Percentiles rank a stretch among this genome's conserved stretches.
phyloP scores from a whole-genome alignment of 92 coral and sea anemone species.

The Epizoanthus rinbou region DNA sequence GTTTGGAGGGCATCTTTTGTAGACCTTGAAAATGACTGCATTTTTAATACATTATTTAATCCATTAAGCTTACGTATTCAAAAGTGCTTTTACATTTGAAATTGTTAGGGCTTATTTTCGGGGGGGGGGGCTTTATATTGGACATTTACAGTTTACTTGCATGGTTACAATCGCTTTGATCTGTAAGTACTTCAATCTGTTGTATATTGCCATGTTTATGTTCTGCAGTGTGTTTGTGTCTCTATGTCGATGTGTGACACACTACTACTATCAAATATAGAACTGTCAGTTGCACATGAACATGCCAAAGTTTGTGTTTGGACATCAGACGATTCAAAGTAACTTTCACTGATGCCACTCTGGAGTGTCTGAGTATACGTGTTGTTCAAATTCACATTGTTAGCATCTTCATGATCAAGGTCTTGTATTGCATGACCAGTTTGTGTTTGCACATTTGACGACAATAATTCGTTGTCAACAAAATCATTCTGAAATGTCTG shows the following conservation, averaged over 20 bases:
- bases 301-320: conserved; percentile 63
- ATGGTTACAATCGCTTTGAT: too few relatives aligned
- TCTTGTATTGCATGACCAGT: conserved; percentile 39
- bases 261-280: background rate
- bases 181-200: too few relatives aligned
- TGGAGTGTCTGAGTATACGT: conserved; percentile 75
- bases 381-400: conserved; percentile 47
- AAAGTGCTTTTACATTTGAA: too few relatives aligned
- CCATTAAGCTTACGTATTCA: too few relatives aligned
- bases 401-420: conserved; percentile 35
- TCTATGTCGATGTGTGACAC: background rate
- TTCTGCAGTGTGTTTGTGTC: background rate
- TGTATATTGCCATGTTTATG: too few relatives aligned
- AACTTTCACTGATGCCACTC: conserved; percentile 24
- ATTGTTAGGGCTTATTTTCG: too few relatives aligned
- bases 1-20: too few relatives aligned
- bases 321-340: conserved; percentile 51
- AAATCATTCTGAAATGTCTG: conserved; percentile 84
- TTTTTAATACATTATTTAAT: too few relatives aligned
- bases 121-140: too few relatives aligned
- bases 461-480: conserved; percentile 43
- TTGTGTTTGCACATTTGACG: conserved; percentile 72
- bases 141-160: too few relatives aligned
- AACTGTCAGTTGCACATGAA: background rate
- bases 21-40: too few relatives aligned